Evolutionary conservation across 2,113 vertebrate genomes (phyloP).

Genomic region (Crotophaga sulcirostris): DNA sequence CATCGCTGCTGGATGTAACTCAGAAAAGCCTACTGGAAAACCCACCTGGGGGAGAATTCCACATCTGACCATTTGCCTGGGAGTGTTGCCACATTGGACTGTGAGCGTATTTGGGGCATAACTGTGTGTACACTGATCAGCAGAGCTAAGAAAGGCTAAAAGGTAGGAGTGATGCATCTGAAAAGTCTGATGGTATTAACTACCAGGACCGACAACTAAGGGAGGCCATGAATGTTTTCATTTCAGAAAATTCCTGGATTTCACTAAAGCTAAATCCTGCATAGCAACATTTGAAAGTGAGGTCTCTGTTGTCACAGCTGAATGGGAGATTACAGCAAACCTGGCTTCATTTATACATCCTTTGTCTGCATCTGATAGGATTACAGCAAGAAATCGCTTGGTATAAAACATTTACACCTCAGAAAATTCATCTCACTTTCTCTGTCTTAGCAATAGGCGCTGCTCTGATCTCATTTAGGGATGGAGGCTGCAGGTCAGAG

Average conservation of each 20-base stretch:
- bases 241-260: not conserved
- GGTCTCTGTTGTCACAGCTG: not conserved
- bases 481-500: not conserved
- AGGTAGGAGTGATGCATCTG: not conserved
- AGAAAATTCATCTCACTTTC: not conserved
- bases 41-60: fast-evolving
- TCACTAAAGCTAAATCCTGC: not conserved
- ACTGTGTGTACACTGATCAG: not conserved
- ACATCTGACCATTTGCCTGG: not conserved
- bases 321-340: not conserved
- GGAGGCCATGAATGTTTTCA: not conserved
- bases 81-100: not conserved
- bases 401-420: not conserved
- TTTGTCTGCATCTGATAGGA: not conserved
- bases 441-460: not conserved
- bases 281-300: not conserved
- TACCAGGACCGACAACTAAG: not conserved
- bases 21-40: not conserved
- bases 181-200: not conserved
- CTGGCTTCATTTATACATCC: not conserved
- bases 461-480: not conserved
- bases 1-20: not conserved
- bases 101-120: not conserved
- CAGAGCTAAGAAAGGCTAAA: not conserved
- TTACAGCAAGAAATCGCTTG: not conserved